phyloP scores from a whole-genome alignment of 2,797 vertebrate genomes.

The Tragelaphus eurycerus region DNA sequence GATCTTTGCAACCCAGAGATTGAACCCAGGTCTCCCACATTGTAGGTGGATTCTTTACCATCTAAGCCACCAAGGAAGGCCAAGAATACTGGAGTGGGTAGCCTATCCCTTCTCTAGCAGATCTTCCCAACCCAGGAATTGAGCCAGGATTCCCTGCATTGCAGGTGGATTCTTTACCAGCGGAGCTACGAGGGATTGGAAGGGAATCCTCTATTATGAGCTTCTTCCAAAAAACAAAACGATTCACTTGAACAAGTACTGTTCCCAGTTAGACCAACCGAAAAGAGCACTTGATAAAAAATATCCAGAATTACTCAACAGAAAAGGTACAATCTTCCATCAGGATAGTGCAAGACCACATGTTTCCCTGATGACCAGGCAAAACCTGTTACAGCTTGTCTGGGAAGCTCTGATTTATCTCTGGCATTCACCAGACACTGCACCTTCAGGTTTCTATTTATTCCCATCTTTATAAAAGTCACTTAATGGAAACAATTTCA shows the following conservation, averaged over 20 bases:
- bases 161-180: neutral
- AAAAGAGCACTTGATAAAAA: neutral
- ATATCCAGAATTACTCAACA: neutral
- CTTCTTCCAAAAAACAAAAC: neutral
- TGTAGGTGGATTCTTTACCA: neutral
- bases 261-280: neutral
- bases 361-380: neutral
- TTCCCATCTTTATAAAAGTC: neutral
- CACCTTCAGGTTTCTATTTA: neutral
- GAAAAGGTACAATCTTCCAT: neutral
- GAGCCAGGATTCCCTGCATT: neutral
- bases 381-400: neutral
- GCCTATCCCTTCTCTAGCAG: neutral
- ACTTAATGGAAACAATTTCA: neutral
- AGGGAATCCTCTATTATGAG: neutral
- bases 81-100: neutral
- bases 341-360: neutral
- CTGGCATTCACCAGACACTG: neutral
- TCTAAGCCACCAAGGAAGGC: no score
- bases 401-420: neutral
- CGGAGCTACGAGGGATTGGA: neutral
- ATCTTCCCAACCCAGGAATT: neutral
- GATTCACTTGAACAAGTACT: neutral
- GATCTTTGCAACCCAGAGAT: no score
- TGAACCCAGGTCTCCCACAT: neutral